Evolutionary conservation across 2,888 invertebrate species (phyloP).

Genomic region (Acanthosoma haemorrhoidale): DNA sequence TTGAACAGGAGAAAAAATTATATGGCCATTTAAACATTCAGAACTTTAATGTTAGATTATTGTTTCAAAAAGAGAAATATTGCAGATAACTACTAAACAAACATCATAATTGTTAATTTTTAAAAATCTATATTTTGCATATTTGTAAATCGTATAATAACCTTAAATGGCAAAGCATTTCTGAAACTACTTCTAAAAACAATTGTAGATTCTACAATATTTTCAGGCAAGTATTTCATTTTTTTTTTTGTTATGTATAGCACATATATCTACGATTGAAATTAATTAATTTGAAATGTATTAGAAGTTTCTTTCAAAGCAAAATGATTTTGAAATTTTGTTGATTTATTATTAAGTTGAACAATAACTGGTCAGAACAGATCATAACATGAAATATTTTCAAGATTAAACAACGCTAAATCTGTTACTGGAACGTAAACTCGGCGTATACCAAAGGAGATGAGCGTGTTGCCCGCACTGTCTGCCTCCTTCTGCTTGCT

Average conservation of each 20-base stretch:
- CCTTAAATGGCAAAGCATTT: too few species aligned
- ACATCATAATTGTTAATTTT: neutral
- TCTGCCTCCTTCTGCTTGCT: neutral
- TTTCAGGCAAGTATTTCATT: neutral
- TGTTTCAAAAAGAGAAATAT: neutral
- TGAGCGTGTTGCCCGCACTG: neutral
- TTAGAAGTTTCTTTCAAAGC: neutral
- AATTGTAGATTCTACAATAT: neutral
- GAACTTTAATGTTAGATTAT: neutral
- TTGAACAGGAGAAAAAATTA: neutral
- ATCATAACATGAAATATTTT: slow-evolving; percentile 54
- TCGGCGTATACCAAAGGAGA: slow-evolving; percentile 34
- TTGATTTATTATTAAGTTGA: slow-evolving; percentile 32
- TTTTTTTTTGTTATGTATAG: neutral
- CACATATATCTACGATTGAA: neutral
- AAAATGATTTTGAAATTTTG: slow-evolving; percentile 4
- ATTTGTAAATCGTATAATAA: neutral
- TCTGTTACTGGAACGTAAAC: slow-evolving; percentile 53
- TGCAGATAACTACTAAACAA: neutral
- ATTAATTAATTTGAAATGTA: neutral
- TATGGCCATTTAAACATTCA: neutral
- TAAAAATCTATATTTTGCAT: neutral
- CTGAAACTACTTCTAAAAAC: neutral
- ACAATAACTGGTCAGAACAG: slow-evolving; percentile 57
- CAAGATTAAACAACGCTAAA: slow-evolving; percentile 64